These are phyloP conservation scores for Acinonyx jubatus DNA, from an alignment of 2,113 vertebrate species.

Conservation along the genomic window DNA sequence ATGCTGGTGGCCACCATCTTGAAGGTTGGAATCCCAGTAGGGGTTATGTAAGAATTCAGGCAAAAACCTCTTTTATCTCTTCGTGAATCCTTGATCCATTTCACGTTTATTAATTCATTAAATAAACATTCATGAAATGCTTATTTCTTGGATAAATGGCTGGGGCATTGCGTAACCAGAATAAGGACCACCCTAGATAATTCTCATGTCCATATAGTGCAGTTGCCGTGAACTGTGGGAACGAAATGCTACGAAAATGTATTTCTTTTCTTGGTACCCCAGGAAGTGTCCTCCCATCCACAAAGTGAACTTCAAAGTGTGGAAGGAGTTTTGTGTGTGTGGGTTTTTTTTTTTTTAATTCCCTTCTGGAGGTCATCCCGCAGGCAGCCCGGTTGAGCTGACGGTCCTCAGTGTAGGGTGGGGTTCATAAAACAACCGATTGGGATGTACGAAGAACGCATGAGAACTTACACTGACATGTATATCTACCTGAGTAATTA, in stretches of 20 bases:
- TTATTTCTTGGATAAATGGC: neutral
- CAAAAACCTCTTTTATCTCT: neutral
- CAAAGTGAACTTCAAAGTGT: neutral
- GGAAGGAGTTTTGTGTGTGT: neutral
- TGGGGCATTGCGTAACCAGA: neutral
- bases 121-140: neutral
- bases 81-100: rapidly evolving
- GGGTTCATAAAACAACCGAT: neutral
- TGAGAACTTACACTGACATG: neutral
- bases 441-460: too few relatives aligned
- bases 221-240: rapidly evolving
- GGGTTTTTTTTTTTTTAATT: neutral
- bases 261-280: neutral
- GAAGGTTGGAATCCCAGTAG: rapidly evolving
- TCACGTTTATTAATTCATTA: too few relatives aligned
- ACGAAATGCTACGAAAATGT: too few relatives aligned
- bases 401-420: neutral
- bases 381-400: neutral
- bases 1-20: neutral
- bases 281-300: neutral
- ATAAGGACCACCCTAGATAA: rapidly evolving
- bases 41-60: neutral
- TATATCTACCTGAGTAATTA: neutral
- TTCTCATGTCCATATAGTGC: rapidly evolving
- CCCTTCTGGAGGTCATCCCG: rapidly evolving